Evolutionary conservation across 2,113 vertebrate species (phyloP).

Genomic region (Stomatorhinus ivindoensis): DNA sequence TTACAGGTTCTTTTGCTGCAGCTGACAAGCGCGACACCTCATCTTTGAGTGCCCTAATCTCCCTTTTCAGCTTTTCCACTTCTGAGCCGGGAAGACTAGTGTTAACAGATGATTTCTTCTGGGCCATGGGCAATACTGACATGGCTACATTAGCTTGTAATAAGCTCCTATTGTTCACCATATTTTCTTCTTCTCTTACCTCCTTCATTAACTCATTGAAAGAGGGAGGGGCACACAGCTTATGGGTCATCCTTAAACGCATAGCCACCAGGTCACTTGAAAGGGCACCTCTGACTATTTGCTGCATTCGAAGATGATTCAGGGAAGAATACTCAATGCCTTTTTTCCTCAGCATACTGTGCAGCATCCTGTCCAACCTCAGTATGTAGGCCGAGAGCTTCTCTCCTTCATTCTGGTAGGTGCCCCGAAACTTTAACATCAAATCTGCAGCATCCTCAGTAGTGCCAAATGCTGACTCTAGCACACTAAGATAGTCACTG

Average conservation of each 20-base stretch:
- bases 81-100: too few species aligned
- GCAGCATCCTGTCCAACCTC: conserved; percentile 1
- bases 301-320: not conserved
- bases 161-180: too few species aligned
- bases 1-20: too few species aligned
- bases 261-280: not conserved
- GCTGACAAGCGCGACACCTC: too few species aligned
- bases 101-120: too few species aligned
- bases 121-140: too few species aligned
- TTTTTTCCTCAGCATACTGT: not conserved
- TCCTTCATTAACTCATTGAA: not conserved
- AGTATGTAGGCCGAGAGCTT: not conserved
- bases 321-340: not conserved
- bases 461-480: conserved; percentile 7
- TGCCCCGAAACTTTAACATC: not conserved
- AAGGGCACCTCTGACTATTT: not conserved
- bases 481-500: not conserved
- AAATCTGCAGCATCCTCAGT: conserved; percentile 6
- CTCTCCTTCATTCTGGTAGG: not conserved
- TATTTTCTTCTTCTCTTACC: too few species aligned
- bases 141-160: too few species aligned
- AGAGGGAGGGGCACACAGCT: not conserved
- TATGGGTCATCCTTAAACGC: not conserved
- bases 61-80: too few species aligned
- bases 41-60: too few species aligned